Base-by-base conservation (phyloP, 2,888 invertebrate species). In the Pomacea canaliculata region DNA sequence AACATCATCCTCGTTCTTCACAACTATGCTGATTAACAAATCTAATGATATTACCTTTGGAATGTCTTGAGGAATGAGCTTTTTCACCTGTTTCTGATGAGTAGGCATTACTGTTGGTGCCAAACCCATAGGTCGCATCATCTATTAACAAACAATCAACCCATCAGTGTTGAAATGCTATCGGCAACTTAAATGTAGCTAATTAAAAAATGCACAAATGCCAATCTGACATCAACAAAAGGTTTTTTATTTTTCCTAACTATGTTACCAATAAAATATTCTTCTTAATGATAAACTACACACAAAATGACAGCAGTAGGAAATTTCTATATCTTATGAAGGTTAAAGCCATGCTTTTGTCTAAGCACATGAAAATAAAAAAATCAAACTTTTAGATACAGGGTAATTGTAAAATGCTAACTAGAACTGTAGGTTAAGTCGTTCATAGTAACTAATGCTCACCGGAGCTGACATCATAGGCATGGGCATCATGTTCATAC, bases 401-500 rank as follows among this genome's bases (percentile, higher is more conserved):
- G 3, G 37, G 37, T 37, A 37, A 37, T 37, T 37, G 37, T 37
- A 37, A 37, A 37, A 37, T 37, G 37, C 37, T 37, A 37, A 37
- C 37, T 37, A 37, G 5, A 37, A 37, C 37, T 37, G 37, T 37
- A 37, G 3, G 37, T 7, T 56, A 56, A 56, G 51, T 56, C 5
- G 51, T 56, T 56, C 16, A 56, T 1, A 56, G 16, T 56, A 16
- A 16, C 16, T 56, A 16, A 56, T 56, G 16, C 85, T 86, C 82
- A 88, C 89, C 68, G 89, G 83, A 62, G 83, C 84, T 62, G 84
- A 88, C 89, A 90, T 89, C 89, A 91, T 89, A 70, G 88, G 87
- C 83, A 90, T 88, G 18, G 85, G 83, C 86, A 88, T 87, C 37
- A 87, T 89, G 86, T 90, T 90, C 90, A 91, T 90, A 70, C 90